These are phyloP conservation scores for Gryllus bimaculatus DNA, from an alignment of 1,140 invertebrate species.

Conservation along the genomic window DNA sequence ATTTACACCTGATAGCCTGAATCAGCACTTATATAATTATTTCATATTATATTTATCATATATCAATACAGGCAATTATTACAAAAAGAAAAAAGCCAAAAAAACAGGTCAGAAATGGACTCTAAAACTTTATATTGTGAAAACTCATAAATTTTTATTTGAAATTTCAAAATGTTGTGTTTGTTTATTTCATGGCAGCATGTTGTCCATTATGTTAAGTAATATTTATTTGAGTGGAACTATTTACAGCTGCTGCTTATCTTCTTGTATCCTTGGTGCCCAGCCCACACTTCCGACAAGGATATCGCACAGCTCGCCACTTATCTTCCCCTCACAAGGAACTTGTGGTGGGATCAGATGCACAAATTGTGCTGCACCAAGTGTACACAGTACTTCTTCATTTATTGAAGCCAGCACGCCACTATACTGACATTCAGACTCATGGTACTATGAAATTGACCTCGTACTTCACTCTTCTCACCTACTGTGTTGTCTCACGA, in stretches of 20 bases:
- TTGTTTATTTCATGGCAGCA: too few relatives aligned
- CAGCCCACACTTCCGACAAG: slow-evolving; percentile 75
- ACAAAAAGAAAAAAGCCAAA: too few relatives aligned
- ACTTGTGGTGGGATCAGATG: slow-evolving; percentile 52
- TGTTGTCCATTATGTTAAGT: too few relatives aligned
- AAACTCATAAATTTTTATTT: too few relatives aligned
- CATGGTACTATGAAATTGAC: slow-evolving; percentile 86
- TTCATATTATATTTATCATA: too few relatives aligned
- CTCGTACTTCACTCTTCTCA: slow-evolving; percentile 82
- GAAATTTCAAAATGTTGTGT: too few relatives aligned
- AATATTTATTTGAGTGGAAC: too few relatives aligned
- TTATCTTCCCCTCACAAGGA: slow-evolving; percentile 38
- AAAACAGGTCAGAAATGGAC: too few relatives aligned
- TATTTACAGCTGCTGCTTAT: slow-evolving; percentile 62
- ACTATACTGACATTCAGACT: slow-evolving; percentile 72
- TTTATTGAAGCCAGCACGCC: slow-evolving; percentile 67
- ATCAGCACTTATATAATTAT: too few relatives aligned
- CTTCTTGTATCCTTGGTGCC: slow-evolving; percentile 81
- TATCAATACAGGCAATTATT: too few relatives aligned
- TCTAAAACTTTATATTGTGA: too few relatives aligned
- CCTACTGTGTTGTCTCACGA: slow-evolving; percentile 79
- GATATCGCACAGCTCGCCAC: slow-evolving; percentile 57
- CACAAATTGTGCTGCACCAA: slow-evolving; percentile 70
- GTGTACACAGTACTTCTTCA: slow-evolving; percentile 70
- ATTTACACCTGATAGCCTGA: too few relatives aligned